Percentiles rank a stretch among this genome's conserved stretches.
phyloP scores from a whole-genome alignment of 2,797 vertebrate species.

The Liasis olivaceus region DNA sequence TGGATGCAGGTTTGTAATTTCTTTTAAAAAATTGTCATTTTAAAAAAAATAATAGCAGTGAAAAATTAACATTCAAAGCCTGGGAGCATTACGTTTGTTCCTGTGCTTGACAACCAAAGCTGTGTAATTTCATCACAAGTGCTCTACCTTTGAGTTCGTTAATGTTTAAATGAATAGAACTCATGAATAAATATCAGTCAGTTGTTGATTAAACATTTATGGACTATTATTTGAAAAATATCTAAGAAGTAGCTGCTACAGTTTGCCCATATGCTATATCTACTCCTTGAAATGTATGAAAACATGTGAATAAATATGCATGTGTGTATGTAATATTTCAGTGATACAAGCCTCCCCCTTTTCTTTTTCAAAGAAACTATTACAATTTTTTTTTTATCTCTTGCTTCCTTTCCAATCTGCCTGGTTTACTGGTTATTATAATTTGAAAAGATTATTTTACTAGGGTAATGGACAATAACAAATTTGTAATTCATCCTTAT shows the following conservation, averaged over 20 bases:
- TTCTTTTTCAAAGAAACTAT: constrained; percentile 21
- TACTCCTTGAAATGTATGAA: constrained; percentile 21
- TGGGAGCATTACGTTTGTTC: constrained; percentile 47
- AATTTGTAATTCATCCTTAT: constrained; percentile 73
- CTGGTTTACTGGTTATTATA: constrained; percentile 60
- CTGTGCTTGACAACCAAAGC: constrained; percentile 41
- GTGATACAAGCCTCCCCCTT: constrained; percentile 10
- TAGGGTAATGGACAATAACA: constrained; percentile 70
- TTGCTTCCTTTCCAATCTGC: constrained; percentile 47
- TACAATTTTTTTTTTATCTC: constrained; percentile 37
- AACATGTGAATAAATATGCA: not conserved
- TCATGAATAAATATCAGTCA: constrained; percentile 63
- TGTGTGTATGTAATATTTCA: constrained; percentile 27
- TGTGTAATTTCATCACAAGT: constrained; percentile 60
- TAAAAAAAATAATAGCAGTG: constrained; percentile 55
- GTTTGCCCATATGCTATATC: constrained; percentile 48
- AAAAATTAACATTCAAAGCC: constrained; percentile 45
- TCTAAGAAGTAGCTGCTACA: constrained; percentile 32
- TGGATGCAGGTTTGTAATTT: not conserved
- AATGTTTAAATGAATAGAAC: constrained; percentile 57
- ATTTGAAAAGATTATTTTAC: constrained; percentile 69
- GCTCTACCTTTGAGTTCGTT: constrained; percentile 32
- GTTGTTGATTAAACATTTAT: constrained; percentile 59
- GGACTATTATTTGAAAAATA: constrained; percentile 50
- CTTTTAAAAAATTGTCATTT: constrained; percentile 30